Base-by-base conservation (phyloP, 2,113 vertebrate genomes). In the Entomyzon cyanotis region DNA sequence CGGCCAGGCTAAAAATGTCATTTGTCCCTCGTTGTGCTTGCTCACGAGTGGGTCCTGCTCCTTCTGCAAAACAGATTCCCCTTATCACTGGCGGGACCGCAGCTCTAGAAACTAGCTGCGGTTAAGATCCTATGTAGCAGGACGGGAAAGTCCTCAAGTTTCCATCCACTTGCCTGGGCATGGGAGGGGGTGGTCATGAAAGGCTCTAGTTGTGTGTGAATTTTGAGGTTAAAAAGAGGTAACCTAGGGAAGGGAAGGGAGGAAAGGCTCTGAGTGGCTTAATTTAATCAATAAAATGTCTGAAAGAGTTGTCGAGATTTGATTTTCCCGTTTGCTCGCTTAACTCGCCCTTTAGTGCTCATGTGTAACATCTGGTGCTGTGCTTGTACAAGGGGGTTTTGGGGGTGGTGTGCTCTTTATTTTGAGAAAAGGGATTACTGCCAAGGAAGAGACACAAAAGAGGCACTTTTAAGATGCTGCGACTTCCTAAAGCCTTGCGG, bases 401-500 rank as follows among this genome's bases (percentile, higher is more conserved):
- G 41, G 44, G 58, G 78, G 41, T 37, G 31, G 23, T 53, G 64
- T 35, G 64, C 24, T 30, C 52, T 55, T 62, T 35, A 21, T 93
- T 91, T 92, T 68, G 75, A 89, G 85, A 37, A 73, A 89, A 60
- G 37, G 84, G 89, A 93, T 95, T 88, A 88, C 53, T 53, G 78
- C 70, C 89, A 75, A 80, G 82, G 94, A 94, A 95, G 58, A 89
- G 55, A 69, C 82, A 97, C 84, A 95, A 95, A 96, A 94, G 84
- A 53, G 30, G 22, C 41, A 92, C 53, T 67, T 94, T 94, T 50
- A 77, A 90, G 53, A 83, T 67, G 33, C 90, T 75, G 53, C 22
- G 31, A 18, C 60, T 96, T 79, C 82, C 53, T 76, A 83, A 73
- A 91, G 59, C 63, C 55, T 67, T 23, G 59, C 3, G 14, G 68